A percentile compares a stretch with the other conserved stretches of the same genome.
Evolutionary conservation across 2,113 vertebrate genomes (phyloP).

Genomic region (Hyaena hyaena): DNA sequence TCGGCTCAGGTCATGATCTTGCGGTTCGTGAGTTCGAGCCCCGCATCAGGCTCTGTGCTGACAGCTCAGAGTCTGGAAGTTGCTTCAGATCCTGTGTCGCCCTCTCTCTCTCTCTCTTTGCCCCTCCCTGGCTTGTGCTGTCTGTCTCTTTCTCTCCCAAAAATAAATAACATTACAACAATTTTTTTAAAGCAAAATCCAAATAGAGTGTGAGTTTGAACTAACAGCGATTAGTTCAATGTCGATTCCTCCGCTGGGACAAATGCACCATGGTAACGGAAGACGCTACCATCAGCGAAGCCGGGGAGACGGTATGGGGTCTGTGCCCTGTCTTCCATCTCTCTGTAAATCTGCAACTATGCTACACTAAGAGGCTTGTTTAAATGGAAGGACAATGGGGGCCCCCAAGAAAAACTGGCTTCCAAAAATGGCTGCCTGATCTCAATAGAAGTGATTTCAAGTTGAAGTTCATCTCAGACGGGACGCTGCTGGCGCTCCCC

Average conservation of each 20-base stretch:
- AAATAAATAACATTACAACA: no score
- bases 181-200: neutral
- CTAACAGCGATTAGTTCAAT: accelerated
- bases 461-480: neutral
- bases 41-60: no score
- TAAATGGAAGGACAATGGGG: conserved; percentile 6
- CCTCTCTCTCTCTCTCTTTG: no score
- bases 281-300: accelerated
- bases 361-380: neutral
- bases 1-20: no score
- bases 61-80: no score
- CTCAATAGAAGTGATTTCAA: conserved; percentile 55
- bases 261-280: accelerated
- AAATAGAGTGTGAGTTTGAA: accelerated
- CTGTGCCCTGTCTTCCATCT: neutral
- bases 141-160: no score
- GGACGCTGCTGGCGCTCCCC: neutral
- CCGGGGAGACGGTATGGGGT: accelerated
- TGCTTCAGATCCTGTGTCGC: no score
- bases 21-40: no score
- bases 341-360: neutral
- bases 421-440: conserved; percentile 60
- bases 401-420: conserved; percentile 47
- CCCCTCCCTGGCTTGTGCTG: no score
- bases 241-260: accelerated